Percentiles rank a stretch among this genome's conserved stretches.
phyloP scores from a whole-genome alignment of 2,113 vertebrate genomes.

The Scortum barcoo region DNA sequence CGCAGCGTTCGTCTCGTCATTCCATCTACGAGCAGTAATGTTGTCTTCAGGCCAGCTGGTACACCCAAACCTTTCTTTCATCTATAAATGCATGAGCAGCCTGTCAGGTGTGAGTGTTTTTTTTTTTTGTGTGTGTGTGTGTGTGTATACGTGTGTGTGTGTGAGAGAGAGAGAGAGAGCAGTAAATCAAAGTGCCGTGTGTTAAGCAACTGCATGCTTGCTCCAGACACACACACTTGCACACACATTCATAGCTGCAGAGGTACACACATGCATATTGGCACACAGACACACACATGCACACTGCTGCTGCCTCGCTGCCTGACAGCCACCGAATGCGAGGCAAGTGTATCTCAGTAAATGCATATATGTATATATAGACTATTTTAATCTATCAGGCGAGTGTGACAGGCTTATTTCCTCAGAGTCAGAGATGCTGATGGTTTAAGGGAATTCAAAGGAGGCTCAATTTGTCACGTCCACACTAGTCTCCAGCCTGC shows the following conservation, averaged over 20 bases:
- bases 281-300: background rate
- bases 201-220: slow-evolving; percentile 27
- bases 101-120: slow-evolving; percentile 28
- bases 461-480: slow-evolving; percentile 66
- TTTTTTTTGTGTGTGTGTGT: slow-evolving; percentile 27
- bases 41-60: slow-evolving; percentile 15
- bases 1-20: background rate
- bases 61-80: slow-evolving; percentile 21
- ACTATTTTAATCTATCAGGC: slow-evolving; percentile 70
- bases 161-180: slow-evolving; percentile 8
- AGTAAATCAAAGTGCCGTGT: slow-evolving; percentile 50
- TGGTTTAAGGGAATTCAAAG: slow-evolving; percentile 67
- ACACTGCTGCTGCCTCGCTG: background rate
- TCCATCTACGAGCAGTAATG: background rate
- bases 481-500: slow-evolving; percentile 21
- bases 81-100: slow-evolving; percentile 50
- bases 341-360: slow-evolving; percentile 52
- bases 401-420: slow-evolving; percentile 74
- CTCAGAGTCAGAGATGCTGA: slow-evolving; percentile 54
- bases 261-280: background rate
- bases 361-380: slow-evolving; percentile 67
- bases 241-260: background rate
- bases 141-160: slow-evolving; percentile 16
- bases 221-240: background rate
- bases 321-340: slow-evolving; percentile 50